Percentiles rank a stretch among this genome's conserved stretches.
Evolutionary conservation across 2,888 invertebrate species (phyloP).

Genomic region (Pycnomerus fuliginosus): DNA sequence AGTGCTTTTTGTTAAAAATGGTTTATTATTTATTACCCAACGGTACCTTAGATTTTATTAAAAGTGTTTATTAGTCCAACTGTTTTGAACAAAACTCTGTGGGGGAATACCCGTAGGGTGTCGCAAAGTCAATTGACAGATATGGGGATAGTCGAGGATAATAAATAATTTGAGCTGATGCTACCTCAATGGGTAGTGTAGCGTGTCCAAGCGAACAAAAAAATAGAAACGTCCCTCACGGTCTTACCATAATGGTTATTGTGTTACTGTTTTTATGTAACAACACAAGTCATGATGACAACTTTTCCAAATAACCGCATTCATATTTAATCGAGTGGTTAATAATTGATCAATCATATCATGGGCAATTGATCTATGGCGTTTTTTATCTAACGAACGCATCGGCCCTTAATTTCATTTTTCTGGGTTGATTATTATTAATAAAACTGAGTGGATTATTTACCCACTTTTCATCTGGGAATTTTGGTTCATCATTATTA

Average conservation of each 20-base stretch:
- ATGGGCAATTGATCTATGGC: slow-evolving; percentile 26
- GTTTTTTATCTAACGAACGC: too few species aligned
- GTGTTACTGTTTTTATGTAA: slow-evolving; percentile 27
- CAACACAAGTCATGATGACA: slow-evolving; percentile 22
- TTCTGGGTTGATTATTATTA: too few species aligned
- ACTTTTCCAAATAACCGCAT: slow-evolving; percentile 22
- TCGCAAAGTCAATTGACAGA: slow-evolving; percentile 12
- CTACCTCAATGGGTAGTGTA: slow-evolving; percentile 21
- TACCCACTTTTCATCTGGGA: too few species aligned
- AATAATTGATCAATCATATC: slow-evolving; percentile 27
- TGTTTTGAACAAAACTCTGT: too few species aligned
- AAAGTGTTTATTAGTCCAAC: too few species aligned
- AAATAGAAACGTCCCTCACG: slow-evolving; percentile 13
- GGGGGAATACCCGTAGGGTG: too few species aligned
- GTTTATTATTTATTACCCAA: too few species aligned
- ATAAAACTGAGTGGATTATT: too few species aligned
- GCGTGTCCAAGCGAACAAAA: slow-evolving; percentile 20
- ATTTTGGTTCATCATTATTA: too few species aligned
- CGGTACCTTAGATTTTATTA: too few species aligned
- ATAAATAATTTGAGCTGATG: slow-evolving; percentile 15
- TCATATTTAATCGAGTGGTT: slow-evolving; percentile 25
- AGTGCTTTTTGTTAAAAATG: too few species aligned
- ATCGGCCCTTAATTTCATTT: too few species aligned
- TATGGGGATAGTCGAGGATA: slow-evolving; percentile 8
- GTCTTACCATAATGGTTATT: slow-evolving; percentile 23